Evolutionary conservation across 1,140 invertebrate species (phyloP).

Genomic region (Drosophila auraria): DNA sequence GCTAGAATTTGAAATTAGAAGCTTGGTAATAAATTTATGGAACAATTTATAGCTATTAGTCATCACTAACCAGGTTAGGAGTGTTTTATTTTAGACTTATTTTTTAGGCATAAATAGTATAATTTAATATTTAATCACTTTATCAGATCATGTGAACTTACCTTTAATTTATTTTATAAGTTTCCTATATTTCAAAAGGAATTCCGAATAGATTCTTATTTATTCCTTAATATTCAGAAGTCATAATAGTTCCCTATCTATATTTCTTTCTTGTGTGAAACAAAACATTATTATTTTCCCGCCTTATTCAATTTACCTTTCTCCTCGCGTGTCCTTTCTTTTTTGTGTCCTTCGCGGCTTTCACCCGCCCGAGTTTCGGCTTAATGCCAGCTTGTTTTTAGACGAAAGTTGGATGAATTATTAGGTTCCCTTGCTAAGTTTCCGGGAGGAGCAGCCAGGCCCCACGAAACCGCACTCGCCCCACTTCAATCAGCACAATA

Average conservation of each 20-base stretch:
- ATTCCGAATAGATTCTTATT: background rate
- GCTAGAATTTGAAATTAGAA: background rate
- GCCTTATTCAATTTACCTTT: constrained; percentile 13
- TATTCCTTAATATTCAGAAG: background rate
- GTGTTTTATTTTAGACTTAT: background rate
- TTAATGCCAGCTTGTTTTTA: constrained; percentile 43
- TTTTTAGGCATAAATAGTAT: background rate
- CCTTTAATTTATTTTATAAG: background rate
- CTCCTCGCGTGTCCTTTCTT: background rate
- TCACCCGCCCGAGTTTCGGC: constrained; percentile 15
- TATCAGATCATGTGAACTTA: background rate
- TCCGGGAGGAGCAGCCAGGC: background rate
- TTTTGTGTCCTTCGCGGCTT: constrained; percentile 11
- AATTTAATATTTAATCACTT: background rate
- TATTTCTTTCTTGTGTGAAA: background rate
- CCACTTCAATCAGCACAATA: constrained; percentile 52
- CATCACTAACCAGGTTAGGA: background rate
- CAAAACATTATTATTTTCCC: background rate
- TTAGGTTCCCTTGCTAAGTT: constrained; percentile 28
- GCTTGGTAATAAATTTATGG: background rate
- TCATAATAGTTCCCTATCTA: background rate
- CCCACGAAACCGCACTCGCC: constrained; percentile 21
- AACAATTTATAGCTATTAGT: background rate
- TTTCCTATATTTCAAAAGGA: background rate
- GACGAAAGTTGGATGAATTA: constrained; percentile 58